phyloP scores from a whole-genome alignment of 2,113 vertebrate genomes.

The Ictidomys tridecemlineatus region DNA sequence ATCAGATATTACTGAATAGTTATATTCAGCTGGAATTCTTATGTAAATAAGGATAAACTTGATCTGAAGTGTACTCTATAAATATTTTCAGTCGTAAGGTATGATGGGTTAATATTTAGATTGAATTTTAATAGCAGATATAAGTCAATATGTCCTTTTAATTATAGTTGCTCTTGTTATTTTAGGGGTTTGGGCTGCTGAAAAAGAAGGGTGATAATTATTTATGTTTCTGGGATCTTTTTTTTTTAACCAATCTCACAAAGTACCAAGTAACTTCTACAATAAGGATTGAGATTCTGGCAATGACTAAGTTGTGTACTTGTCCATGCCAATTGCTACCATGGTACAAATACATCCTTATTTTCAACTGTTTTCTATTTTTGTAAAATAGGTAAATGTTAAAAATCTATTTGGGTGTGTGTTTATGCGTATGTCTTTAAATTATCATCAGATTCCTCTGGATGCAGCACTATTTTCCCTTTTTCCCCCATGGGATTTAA shows the following conservation, averaged over 20 bases:
- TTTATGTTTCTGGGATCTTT: neutral
- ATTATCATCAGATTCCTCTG: neutral
- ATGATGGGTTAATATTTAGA: neutral
- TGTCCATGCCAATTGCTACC: neutral
- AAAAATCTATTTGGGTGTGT: neutral
- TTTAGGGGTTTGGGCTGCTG: neutral
- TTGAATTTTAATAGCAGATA: neutral
- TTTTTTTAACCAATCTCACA: neutral
- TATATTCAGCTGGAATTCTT: neutral
- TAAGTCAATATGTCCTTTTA: neutral
- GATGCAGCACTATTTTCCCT: neutral
- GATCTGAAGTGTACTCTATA: neutral
- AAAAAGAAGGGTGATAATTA: neutral
- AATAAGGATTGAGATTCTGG: neutral
- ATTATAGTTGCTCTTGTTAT: neutral
- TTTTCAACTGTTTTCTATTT: neutral
- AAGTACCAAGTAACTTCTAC: neutral
- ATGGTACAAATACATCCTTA: neutral
- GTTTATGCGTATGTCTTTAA: constrained; percentile 6
- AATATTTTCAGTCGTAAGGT: neutral
- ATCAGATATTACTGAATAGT: neutral
- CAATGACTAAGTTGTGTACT: neutral
- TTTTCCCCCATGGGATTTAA: neutral
- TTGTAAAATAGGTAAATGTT: neutral
- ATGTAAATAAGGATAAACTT: neutral